Percentiles rank a stretch among this genome's conserved stretches.
These are phyloP conservation scores for Biston stratarius DNA, from an alignment of 2,888 invertebrate species.

Conservation along the genomic window DNA sequence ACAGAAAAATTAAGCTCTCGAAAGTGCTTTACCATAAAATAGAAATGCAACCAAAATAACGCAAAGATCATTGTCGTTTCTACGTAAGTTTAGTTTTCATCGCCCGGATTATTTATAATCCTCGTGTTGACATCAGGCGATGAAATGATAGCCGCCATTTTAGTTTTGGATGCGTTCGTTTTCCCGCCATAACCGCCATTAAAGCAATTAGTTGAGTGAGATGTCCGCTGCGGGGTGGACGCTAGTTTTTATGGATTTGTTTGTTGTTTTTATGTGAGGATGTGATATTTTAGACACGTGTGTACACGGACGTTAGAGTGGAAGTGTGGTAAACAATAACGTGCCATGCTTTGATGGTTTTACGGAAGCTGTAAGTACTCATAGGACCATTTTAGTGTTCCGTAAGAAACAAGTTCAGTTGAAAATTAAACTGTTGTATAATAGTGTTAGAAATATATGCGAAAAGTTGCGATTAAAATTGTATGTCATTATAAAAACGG, in stretches of 20 bases:
- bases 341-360: conserved; percentile 25
- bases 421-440: too few relatives aligned
- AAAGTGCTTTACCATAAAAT: conserved; percentile 26
- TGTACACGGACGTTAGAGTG: conserved; percentile 42
- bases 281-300: conserved; percentile 37
- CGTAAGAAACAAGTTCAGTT: neutral
- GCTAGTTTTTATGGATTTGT: conserved; percentile 72
- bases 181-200: conserved; percentile 84
- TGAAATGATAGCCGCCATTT: conserved; percentile 80
- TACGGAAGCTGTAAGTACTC: conserved; percentile 5
- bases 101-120: conserved; percentile 81
- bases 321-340: conserved; percentile 34
- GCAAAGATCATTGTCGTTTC: conserved; percentile 78
- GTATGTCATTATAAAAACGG: too few relatives aligned
- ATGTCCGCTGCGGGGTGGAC: conserved; percentile 78
- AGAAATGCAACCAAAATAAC: conserved; percentile 67
- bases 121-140: conserved; percentile 70
- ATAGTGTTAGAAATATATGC: too few relatives aligned
- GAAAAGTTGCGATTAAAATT: too few relatives aligned
- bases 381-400: neutral
- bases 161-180: conserved; percentile 74
- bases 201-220: conserved; percentile 85
- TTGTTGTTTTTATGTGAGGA: conserved; percentile 57
- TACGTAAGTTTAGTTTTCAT: conserved; percentile 81
- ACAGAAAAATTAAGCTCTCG: neutral